Percentiles rank a stretch among this genome's conserved stretches.
Conservation (phyloP, 2,888 invertebrate species). For the Malthinus seriepunctatus region DNA sequence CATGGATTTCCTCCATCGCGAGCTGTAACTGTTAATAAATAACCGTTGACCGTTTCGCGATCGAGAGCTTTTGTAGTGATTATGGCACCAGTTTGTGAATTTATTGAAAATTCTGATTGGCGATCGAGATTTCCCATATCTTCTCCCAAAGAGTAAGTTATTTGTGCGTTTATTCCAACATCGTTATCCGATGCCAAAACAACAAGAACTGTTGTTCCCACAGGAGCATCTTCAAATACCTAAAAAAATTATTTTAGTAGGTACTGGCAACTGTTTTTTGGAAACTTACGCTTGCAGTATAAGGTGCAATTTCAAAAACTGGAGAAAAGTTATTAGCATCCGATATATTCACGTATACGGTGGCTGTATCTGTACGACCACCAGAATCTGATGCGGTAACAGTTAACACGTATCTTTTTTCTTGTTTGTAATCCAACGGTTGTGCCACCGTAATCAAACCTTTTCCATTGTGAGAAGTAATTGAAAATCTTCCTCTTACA, state of each 20-base stretch:
- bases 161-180: conserved; percentile 92
- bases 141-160: conserved; percentile 76
- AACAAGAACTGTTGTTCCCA: conserved; percentile 89
- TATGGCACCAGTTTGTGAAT: conserved; percentile 91
- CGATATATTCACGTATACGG: conserved; percentile 89
- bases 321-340: conserved; percentile 95
- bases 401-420: conserved; percentile 83
- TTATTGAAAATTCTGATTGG: conserved; percentile 78
- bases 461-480: conserved; percentile 86
- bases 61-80: conserved; percentile 84
- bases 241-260: conserved; percentile 37
- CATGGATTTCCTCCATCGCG: conserved; percentile 91
- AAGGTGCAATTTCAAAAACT: conserved; percentile 91
- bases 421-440: conserved; percentile 90
- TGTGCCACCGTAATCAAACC: conserved; percentile 88
- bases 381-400: conserved; percentile 89
- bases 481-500: conserved; percentile 82
- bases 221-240: conserved; percentile 89
- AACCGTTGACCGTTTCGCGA: conserved; percentile 79
- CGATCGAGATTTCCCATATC: conserved; percentile 65
- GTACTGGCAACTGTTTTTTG: too few relatives aligned
- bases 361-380: conserved; percentile 83
- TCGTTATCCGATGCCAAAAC: conserved; percentile 93
- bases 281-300: conserved; percentile 72
- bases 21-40: conserved; percentile 89